These are phyloP conservation scores for Sorex araneus DNA, from an alignment of 2,113 vertebrate species.

Conservation along the genomic window DNA sequence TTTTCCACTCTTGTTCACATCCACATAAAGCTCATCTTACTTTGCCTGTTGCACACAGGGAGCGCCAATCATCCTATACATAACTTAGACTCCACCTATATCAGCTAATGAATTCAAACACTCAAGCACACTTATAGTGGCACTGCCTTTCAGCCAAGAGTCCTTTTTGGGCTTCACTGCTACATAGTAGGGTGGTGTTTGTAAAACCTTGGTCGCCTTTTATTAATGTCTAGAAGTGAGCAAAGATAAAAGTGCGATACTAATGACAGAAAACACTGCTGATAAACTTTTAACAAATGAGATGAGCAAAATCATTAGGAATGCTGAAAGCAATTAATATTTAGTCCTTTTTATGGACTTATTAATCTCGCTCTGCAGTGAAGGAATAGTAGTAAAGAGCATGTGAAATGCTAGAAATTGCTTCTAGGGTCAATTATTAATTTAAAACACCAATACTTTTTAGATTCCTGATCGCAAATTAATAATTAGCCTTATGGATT, in stretches of 20 bases:
- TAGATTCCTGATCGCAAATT: not conserved
- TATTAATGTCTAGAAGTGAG: constrained; percentile 31
- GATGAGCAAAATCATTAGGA: constrained; percentile 1
- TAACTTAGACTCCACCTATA: not conserved
- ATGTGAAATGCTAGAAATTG: not conserved
- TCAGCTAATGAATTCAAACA: not conserved
- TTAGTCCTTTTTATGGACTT: not conserved
- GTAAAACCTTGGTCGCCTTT: constrained; percentile 12
- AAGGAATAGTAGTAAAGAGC: not conserved
- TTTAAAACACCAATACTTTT: not conserved
- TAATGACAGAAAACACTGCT: not conserved
- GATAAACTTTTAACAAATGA: not conserved
- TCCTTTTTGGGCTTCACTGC: not conserved
- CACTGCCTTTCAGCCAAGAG: not conserved
- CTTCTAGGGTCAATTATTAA: not conserved
- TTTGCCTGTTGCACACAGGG: not conserved
- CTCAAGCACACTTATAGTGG: not conserved
- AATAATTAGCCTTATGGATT: not conserved
- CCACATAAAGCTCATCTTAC: not conserved
- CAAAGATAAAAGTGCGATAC: not conserved
- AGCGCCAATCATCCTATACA: not conserved
- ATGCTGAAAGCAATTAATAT: not conserved
- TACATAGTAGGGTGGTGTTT: not conserved
- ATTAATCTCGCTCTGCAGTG: not conserved
- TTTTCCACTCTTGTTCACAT: constrained; percentile 25